These are phyloP conservation scores for Falcunculus frontatus DNA, from an alignment of 2,113 vertebrate genomes.

Conservation along the genomic window DNA sequence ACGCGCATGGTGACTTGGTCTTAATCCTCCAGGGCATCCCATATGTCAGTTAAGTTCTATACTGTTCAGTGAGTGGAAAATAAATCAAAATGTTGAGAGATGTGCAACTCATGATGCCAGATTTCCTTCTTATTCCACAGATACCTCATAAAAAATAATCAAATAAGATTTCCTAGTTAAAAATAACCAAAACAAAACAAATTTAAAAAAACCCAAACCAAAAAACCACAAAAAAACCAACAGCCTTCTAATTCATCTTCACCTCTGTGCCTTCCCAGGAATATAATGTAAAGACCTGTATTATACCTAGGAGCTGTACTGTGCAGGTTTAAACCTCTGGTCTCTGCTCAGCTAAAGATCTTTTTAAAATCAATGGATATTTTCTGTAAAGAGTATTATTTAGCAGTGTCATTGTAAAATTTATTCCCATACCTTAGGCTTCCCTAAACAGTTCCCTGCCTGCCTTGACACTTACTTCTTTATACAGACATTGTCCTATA, in stretches of 20 bases:
- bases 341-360: background rate
- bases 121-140: background rate
- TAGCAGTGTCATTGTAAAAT: background rate
- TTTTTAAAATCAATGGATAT: background rate
- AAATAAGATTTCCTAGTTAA: background rate
- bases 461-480: slow-evolving; percentile 12
- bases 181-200: background rate
- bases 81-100: background rate
- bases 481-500: background rate
- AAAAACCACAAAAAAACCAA: rapidly evolving
- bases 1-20: background rate
- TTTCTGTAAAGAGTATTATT: background rate
- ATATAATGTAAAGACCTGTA: background rate
- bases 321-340: background rate
- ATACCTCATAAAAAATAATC: background rate
- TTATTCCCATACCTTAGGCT: background rate
- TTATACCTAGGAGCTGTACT: background rate
- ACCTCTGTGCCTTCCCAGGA: background rate
- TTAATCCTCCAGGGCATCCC: background rate
- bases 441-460: background rate
- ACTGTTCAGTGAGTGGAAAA: background rate
- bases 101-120: background rate
- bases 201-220: background rate
- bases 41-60: rapidly evolving
- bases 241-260: background rate